Evolutionary conservation across 2,888 invertebrate genomes (phyloP).

Genomic region (Coelopa pilipes): DNA sequence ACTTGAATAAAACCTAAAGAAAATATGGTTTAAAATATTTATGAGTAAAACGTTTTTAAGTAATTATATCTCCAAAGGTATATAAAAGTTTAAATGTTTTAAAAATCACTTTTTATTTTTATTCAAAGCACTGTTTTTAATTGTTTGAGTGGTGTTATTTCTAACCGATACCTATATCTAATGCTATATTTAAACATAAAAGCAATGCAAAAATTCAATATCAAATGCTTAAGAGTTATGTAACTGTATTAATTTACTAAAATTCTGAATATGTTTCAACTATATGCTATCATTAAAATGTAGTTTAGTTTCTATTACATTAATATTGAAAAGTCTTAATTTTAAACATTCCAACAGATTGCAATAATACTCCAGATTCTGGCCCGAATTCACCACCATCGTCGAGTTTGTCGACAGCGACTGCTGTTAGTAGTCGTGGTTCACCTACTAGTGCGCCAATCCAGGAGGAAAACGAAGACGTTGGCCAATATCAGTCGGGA

Average conservation of each 20-base stretch:
- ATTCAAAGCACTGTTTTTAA: constrained; percentile 2
- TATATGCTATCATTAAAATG: neutral
- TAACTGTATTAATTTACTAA: constrained; percentile 49
- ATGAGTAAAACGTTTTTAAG: no score
- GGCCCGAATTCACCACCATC: constrained; percentile 82
- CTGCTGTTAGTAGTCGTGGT: constrained; percentile 70
- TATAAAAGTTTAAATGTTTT: neutral
- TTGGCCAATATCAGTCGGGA: constrained; percentile 72
- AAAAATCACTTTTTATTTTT: no score
- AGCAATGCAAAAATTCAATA: constrained; percentile 22
- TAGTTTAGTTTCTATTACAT: constrained; percentile 34
- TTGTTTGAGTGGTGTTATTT: constrained; percentile 18
- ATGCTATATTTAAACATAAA: constrained; percentile 44
- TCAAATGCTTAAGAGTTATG: constrained; percentile 36
- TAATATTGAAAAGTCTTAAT: neutral
- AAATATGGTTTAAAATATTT: no score
- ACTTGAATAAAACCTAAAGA: no score
- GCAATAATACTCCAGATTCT: constrained; percentile 76
- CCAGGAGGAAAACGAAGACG: constrained; percentile 84
- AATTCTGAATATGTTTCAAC: constrained; percentile 7
- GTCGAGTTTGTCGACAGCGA: constrained; percentile 62
- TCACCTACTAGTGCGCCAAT: constrained; percentile 79
- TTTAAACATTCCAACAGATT: constrained; percentile 62
- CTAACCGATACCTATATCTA: constrained; percentile 33
- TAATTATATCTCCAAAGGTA: neutral